Base-by-base conservation (phyloP, 2,797 vertebrate genomes). In the Rhynchotus rufescens region DNA sequence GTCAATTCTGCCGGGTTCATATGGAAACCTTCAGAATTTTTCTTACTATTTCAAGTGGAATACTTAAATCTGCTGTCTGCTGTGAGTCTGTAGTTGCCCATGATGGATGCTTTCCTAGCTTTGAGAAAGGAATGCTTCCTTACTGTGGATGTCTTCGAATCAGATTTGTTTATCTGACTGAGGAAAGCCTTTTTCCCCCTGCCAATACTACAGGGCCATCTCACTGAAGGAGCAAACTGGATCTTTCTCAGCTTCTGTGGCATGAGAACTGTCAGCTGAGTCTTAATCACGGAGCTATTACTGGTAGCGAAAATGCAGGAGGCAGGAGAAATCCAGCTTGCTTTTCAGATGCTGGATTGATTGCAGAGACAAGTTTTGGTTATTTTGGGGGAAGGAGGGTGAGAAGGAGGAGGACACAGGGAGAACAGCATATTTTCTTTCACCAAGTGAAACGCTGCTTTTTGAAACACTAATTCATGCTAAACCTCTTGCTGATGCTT, bases 11-110 rank as follows among this genome's bases (percentile, higher is more conserved):
- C 92, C 3, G 73, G 83, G 88, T 93, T 94, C 79, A 92, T 90
- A 88, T 78, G 71, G 93, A 95, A 96, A 93, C 89, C 80, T 94
- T 97, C 92, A 94, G 92, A 88, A 84, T 81, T 95, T 86, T 87
- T 79, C 84, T 91, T 80, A 87, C 90, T 90, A 42, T 96, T 95
- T 95, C 78, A 60, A 97, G 93, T 90, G 72, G 74, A 93, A 88
- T 89, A 32, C 84, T 96, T 90, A 94, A 95, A 94, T 95, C 90
- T 96, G 90, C 84, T 93, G 26, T 89, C 71, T 88, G 61, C 75
- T 80, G 65, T 81, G 83, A 95, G 67, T 61, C 81, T 92, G 67
- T 34, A 15, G 36, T 80, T 96, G 66, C 61, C 86, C 45, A 80
- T 7, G 44, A 62, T 36, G 61, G 80, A 51, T 78, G 34, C 80